Base-by-base conservation (phyloP, 2,888 invertebrate genomes). In the Andrena flavipes region DNA sequence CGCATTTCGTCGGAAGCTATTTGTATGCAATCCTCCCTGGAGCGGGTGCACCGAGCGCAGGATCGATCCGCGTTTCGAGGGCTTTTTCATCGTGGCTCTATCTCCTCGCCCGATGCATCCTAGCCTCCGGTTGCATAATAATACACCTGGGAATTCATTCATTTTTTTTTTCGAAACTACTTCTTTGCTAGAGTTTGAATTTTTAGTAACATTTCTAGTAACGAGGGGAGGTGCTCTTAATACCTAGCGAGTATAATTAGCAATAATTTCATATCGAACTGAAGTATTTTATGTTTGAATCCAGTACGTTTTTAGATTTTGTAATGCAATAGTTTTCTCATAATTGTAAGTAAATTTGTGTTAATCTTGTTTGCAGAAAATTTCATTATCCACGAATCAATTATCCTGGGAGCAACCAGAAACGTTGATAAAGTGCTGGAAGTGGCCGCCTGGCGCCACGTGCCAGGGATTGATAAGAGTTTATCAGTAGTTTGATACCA, bases 1-100 rank as follows among this genome's bases (percentile, higher is more conserved):
- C 56, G 62, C 59, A 59, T 73, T 74, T 74, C 60, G 49, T 71
- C 35, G 76, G 59, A 33, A 75, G 79, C 84, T 85, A 76, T 86
- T 88, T 82, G 81, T 84, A 85, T 87, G 82, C 85, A 84, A 84
- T 71, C 87, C 77, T 63, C 64, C 69, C 67, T 83, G 77, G 78
- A 82, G 75, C 74, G 62, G 16, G 64, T 84, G 76, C 84, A 84
- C 71, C 69, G 51, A 74, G 74, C 63, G 72, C 65, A 77, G 71
- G 76, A 87, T 88, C 89, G 87, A 90, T 89, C 84, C 80, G 72
- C 42, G 64, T 63, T 78, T 77, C 75, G 48, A 75, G 29, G 56
- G 74, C 56, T 76, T 80, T 84, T 81, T 78, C 72, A 74, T 68
- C 79, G 71, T 49, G 63, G 30, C 60, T 71, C 30, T 72, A 63